These are phyloP conservation scores for Trichomycterus rosablanca DNA, from an alignment of 2,113 vertebrate species.

Conservation along the genomic window DNA sequence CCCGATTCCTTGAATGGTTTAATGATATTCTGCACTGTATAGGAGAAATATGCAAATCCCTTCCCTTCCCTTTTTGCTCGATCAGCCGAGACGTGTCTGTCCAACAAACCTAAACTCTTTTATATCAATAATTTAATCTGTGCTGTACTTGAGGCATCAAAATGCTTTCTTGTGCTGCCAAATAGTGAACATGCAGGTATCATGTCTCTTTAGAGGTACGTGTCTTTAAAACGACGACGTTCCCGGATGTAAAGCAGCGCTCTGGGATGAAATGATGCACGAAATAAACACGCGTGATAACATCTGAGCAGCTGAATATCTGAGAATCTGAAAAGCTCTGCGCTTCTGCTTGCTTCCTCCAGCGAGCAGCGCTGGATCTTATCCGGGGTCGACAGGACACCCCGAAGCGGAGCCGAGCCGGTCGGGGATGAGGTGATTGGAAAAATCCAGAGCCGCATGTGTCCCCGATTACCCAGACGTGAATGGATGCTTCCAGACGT, in stretches of 20 bases:
- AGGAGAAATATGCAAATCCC: no score
- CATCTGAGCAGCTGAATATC: conserved; percentile 44
- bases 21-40: no score
- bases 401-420: conserved; percentile 24
- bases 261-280: conserved; percentile 44
- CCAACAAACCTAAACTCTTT: no score
- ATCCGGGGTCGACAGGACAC: conserved; percentile 49
- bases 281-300: conserved; percentile 53
- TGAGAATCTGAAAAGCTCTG: conserved; percentile 54
- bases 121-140: no score
- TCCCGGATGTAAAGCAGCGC: conserved; percentile 14
- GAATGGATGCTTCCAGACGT: conserved; percentile 54
- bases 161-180: no score
- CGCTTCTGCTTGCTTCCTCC: conserved; percentile 52
- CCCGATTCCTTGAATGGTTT: no score
- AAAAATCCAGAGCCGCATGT: conserved; percentile 56
- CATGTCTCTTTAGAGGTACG: conserved; percentile 14
- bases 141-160: no score
- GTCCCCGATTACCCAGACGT: conserved; percentile 67
- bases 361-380: conserved; percentile 51
- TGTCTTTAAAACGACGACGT: conserved; percentile 6
- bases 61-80: no score
- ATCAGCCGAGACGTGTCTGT: no score
- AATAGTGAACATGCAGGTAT: no score
- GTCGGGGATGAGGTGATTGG: conserved; percentile 28